phyloP scores from a whole-genome alignment of 1,140 invertebrate genomes.

The Calosoma granatense region DNA sequence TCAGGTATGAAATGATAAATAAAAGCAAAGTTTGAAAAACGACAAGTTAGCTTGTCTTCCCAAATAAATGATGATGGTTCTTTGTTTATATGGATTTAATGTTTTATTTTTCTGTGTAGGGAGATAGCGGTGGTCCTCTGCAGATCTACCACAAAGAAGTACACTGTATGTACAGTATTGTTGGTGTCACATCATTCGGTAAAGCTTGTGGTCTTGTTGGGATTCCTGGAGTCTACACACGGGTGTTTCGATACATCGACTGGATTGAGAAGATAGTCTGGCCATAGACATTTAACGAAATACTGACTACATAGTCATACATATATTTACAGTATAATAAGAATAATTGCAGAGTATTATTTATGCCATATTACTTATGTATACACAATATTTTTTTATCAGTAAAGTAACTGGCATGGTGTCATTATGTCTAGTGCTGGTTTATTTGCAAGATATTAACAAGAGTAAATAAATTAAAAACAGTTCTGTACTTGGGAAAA shows the following conservation, averaged over 20 bases:
- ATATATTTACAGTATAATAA: no score
- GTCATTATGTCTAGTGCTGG: no score
- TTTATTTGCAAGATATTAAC: no score
- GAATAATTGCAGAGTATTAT: no score
- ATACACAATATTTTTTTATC: no score
- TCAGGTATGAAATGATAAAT: slow-evolving; percentile 37
- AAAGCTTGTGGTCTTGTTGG: slow-evolving; percentile 50
- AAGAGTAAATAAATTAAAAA: no score
- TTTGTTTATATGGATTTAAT: neutral
- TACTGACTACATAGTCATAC: no score
- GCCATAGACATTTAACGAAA: no score
- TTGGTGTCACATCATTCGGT: slow-evolving; percentile 70
- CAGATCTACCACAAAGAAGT: slow-evolving; percentile 36
- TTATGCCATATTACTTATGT: no score
- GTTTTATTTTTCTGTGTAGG: slow-evolving; percentile 35
- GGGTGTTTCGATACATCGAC: slow-evolving; percentile 53
- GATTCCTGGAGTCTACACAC: slow-evolving; percentile 55
- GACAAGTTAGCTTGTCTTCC: no score
- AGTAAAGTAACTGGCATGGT: no score
- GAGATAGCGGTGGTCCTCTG: slow-evolving; percentile 71
- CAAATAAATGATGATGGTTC: neutral
- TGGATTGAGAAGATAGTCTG: slow-evolving; percentile 42
- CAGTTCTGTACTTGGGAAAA: no score
- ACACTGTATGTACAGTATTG: slow-evolving; percentile 55
- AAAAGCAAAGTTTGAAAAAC: neutral